Percentiles rank a stretch among this genome's conserved stretches.
Evolutionary conservation across 2,888 invertebrate species (phyloP).

Genomic region (Philereme vetulata): DNA sequence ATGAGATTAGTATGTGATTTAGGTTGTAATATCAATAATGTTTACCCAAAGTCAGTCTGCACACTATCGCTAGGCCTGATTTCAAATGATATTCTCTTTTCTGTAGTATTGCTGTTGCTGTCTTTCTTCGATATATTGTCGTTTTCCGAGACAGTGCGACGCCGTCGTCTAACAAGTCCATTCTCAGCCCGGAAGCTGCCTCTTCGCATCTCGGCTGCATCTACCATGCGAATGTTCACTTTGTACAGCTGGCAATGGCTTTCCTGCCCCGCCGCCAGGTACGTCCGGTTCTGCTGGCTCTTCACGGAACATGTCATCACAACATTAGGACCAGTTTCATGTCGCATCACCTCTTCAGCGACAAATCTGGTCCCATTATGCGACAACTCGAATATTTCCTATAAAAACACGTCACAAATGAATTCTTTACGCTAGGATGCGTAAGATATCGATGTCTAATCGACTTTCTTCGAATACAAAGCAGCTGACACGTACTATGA

Average conservation of each 20-base stretch:
- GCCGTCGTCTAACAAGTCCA: conserved; percentile 70
- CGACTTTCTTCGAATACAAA: conserved; percentile 36
- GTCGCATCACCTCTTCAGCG: conserved; percentile 94
- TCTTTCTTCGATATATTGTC: conserved; percentile 76
- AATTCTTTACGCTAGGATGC: conserved; percentile 26
- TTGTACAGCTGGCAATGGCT: conserved; percentile 94
- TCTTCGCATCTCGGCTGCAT: conserved; percentile 82
- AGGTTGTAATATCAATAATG: conserved; percentile 15
- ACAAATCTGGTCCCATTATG: conserved; percentile 92
- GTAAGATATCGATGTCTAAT: conserved; percentile 25
- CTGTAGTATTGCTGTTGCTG: conserved; percentile 69
- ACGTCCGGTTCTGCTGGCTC: conserved; percentile 88
- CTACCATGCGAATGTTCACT: conserved; percentile 85
- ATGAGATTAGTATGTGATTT: conserved; percentile 4
- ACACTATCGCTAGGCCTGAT: conserved; percentile 91
- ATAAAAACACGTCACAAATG: conserved; percentile 49
- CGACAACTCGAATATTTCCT: conserved; percentile 97
- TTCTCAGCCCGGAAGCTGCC: conserved; percentile 81
- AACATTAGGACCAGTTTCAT: conserved; percentile 94
- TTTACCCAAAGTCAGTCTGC: conserved; percentile 92
- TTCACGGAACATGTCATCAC: conserved; percentile 95
- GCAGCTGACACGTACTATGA: conserved; percentile 56
- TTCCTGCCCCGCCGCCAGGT: conserved; percentile 95
- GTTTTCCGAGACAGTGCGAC: conserved; percentile 82
- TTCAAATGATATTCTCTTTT: conserved; percentile 88